Evolutionary conservation across 1,140 invertebrate genomes (phyloP).

Genomic region (Paralvinella palmiformis): DNA sequence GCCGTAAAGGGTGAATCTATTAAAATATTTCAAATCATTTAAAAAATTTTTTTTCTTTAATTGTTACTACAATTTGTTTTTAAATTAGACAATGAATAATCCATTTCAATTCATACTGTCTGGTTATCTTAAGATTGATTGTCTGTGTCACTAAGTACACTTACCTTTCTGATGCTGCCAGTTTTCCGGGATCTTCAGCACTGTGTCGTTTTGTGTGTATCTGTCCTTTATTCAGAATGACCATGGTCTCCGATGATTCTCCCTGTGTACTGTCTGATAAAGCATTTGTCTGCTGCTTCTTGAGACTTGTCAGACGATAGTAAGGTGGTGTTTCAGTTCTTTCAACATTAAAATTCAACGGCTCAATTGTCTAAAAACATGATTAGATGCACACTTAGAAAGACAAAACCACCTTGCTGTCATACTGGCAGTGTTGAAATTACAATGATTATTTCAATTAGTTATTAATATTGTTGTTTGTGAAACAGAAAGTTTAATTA

Average conservation of each 20-base stretch:
- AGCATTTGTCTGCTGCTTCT: slow-evolving; percentile 23
- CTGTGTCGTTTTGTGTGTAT: slow-evolving; percentile 94
- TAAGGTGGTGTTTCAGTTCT: slow-evolving; percentile 95
- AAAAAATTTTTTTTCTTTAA: too few species aligned
- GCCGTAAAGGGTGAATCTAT: too few species aligned
- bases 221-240: slow-evolving; percentile 60
- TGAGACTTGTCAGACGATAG: slow-evolving; percentile 77
- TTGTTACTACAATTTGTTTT: too few species aligned
- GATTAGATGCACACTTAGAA: neutral
- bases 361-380: slow-evolving; percentile 78
- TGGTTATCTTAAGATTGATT: too few species aligned
- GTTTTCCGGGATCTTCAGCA: slow-evolving; percentile 58
- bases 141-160: too few species aligned
- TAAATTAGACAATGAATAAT: too few species aligned
- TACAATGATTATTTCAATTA: too few species aligned
- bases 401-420: slow-evolving; percentile 1
- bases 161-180: neutral
- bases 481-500: too few species aligned
- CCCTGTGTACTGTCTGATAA: slow-evolving; percentile 21
- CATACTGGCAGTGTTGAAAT: too few species aligned
- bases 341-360: slow-evolving; percentile 88
- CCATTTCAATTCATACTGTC: too few species aligned
- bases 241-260: slow-evolving; percentile 1
- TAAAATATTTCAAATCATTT: too few species aligned
- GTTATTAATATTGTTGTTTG: too few species aligned